These are phyloP conservation scores for Eciton burchellii DNA, from an alignment of 1,140 invertebrate species.

Conservation along the genomic window DNA sequence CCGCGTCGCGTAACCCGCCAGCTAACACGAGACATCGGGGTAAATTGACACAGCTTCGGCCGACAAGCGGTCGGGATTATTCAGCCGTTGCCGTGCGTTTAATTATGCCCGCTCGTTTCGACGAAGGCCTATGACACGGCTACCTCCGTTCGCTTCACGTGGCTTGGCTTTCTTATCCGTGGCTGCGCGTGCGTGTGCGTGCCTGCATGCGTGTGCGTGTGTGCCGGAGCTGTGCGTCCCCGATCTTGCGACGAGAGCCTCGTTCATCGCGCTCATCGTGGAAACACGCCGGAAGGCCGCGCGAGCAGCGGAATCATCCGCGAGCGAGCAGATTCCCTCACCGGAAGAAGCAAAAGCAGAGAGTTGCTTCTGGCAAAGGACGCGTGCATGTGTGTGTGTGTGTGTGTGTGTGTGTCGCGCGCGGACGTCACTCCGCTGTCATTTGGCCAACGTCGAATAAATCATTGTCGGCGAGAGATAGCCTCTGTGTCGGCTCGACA, in stretches of 20 bases:
- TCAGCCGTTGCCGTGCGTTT: conserved; percentile 61
- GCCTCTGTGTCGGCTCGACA: conserved; percentile 41
- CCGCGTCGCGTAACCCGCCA: conserved; percentile 32
- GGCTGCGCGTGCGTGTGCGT: too few relatives aligned
- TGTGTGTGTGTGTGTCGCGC: too few relatives aligned
- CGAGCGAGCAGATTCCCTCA: neutral
- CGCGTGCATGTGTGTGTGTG: too few relatives aligned
- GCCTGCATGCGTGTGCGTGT: too few relatives aligned
- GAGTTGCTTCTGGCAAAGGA: neutral
- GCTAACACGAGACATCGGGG: conserved; percentile 63
- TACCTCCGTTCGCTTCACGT: neutral
- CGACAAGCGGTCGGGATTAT: conserved; percentile 63
- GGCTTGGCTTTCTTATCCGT: neutral
- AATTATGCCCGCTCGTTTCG: conserved; percentile 31
- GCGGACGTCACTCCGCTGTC: conserved; percentile 16
- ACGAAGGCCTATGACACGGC: neutral
- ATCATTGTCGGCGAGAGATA: conserved; percentile 65
- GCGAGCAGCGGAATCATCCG: too few relatives aligned
- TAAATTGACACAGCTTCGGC: conserved; percentile 69
- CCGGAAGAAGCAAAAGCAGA: neutral
- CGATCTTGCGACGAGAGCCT: too few relatives aligned
- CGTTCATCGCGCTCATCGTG: too few relatives aligned
- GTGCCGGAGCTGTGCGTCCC: too few relatives aligned
- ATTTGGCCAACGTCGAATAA: conserved; percentile 56
- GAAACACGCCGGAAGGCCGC: too few relatives aligned